phyloP scores from a whole-genome alignment of 1,140 invertebrate genomes.

The Drosophila burlai region DNA sequence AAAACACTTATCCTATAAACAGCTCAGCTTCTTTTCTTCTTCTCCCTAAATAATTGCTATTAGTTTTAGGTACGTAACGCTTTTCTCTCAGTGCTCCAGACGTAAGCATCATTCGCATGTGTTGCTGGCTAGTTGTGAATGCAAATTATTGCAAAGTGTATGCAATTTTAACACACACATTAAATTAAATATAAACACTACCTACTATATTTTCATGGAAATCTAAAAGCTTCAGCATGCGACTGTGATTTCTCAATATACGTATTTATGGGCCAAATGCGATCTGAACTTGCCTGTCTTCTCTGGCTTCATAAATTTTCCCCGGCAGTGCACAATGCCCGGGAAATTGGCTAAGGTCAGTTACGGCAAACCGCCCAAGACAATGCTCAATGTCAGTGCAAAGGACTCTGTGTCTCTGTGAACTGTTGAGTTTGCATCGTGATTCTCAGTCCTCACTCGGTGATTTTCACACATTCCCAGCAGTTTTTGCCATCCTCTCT shows the following conservation, averaged over 20 bases:
- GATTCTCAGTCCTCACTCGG: conserved; percentile 33
- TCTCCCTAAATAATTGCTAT: neutral
- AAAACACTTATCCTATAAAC: neutral
- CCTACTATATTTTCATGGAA: conserved; percentile 30
- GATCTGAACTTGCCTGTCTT: conserved; percentile 11
- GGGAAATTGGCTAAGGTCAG: conserved; percentile 68
- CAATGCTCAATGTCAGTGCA: conserved; percentile 18
- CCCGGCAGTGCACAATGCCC: conserved; percentile 39
- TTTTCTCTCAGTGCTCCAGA: neutral
- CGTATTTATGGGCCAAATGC: conserved; percentile 12
- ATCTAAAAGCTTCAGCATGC: conserved; percentile 39
- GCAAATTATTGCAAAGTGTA: conserved; percentile 67
- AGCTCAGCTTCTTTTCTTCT: neutral
- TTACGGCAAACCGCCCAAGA: conserved; percentile 34
- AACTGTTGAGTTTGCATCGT: conserved; percentile 34
- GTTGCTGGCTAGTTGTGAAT: conserved; percentile 34
- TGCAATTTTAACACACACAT: conserved; percentile 59
- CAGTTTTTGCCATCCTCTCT: conserved; percentile 52
- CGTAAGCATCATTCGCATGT: conserved; percentile 38
- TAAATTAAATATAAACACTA: conserved; percentile 53
- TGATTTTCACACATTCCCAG: conserved; percentile 61
- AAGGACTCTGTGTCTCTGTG: conserved; percentile 6
- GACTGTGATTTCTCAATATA: conserved; percentile 11
- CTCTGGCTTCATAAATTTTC: conserved; percentile 32
- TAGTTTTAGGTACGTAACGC: neutral